These are phyloP conservation scores for Ceriagrion tenellum DNA, from an alignment of 2,888 invertebrate genomes.

Conservation along the genomic window DNA sequence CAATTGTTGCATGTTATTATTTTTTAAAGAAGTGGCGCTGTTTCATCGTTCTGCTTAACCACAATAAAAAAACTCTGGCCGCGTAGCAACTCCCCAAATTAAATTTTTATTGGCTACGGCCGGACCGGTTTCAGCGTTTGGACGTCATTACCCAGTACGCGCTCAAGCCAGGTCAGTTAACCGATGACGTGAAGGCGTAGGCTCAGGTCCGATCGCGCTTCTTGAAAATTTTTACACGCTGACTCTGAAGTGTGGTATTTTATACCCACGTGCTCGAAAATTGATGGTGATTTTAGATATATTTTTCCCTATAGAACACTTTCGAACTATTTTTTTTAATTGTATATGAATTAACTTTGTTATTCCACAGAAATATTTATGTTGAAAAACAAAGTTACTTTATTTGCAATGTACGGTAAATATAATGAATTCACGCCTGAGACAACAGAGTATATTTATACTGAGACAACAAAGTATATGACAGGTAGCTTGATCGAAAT, in stretches of 20 bases:
- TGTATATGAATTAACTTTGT: too few species aligned
- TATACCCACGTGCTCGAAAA: background rate
- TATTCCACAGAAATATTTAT: too few species aligned
- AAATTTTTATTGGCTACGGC: background rate
- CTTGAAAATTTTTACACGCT: background rate
- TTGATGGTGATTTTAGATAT: too few species aligned
- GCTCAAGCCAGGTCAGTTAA: conserved; percentile 5
- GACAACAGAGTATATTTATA: too few species aligned
- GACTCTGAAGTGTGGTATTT: background rate
- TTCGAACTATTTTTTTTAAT: too few species aligned
- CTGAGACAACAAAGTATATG: too few species aligned
- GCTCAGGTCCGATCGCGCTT: background rate
- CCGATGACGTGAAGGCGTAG: background rate
- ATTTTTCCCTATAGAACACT: too few species aligned
- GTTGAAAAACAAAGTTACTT: too few species aligned
- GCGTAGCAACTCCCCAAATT: background rate
- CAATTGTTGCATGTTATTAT: background rate
- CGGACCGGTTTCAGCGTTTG: conserved; percentile 3
- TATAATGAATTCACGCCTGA: too few species aligned
- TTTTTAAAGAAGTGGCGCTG: background rate
- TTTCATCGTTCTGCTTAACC: background rate
- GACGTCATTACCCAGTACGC: background rate
- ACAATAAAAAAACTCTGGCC: background rate
- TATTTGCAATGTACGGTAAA: too few species aligned
- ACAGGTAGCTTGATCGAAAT: too few species aligned